A percentile compares a stretch with the other conserved stretches of the same genome.
phyloP scores from a whole-genome alignment of 2,113 vertebrate genomes.

The Gnathonemus longibarbis region DNA sequence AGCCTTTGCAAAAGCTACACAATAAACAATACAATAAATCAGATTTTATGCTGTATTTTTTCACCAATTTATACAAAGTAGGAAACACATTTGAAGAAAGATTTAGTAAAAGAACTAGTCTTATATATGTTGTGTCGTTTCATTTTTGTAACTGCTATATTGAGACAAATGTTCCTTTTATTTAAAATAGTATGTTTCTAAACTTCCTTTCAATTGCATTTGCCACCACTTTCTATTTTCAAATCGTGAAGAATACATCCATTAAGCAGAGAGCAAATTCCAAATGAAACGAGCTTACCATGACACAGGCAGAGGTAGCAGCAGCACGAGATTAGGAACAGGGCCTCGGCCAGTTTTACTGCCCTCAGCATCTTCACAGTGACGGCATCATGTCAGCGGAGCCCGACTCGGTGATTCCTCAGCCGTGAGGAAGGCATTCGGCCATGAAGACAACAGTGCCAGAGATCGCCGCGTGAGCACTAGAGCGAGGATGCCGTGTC shows the following conservation, averaged over 20 bases:
- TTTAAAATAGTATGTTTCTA: not conserved
- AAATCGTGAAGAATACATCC: not conserved
- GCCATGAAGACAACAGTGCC: constrained; percentile 21
- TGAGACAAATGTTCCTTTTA: not conserved
- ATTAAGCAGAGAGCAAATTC: not conserved
- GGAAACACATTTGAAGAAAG: not conserved
- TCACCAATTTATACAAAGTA: not conserved
- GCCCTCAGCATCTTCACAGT: constrained; percentile 54
- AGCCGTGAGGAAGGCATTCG: constrained; percentile 11
- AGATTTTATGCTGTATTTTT: not conserved
- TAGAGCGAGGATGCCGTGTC: not conserved
- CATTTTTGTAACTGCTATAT: not conserved
- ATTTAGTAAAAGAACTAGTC: not conserved
- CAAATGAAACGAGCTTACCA: constrained; percentile 44
- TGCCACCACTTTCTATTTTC: not conserved
- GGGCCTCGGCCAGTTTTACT: constrained; percentile 38
- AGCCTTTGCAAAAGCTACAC: not conserved
- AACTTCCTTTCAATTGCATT: not conserved
- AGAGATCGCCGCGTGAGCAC: not conserved
- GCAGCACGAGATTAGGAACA: constrained; percentile 46
- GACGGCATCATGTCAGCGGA: constrained; percentile 30
- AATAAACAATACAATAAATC: not conserved
- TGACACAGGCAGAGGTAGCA: constrained; percentile 55
- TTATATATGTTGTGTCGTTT: not conserved
- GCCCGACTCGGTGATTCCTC: constrained; percentile 17